Evolutionary conservation across 2,888 invertebrate genomes (phyloP).

Genomic region (Drosophila algonquin): DNA sequence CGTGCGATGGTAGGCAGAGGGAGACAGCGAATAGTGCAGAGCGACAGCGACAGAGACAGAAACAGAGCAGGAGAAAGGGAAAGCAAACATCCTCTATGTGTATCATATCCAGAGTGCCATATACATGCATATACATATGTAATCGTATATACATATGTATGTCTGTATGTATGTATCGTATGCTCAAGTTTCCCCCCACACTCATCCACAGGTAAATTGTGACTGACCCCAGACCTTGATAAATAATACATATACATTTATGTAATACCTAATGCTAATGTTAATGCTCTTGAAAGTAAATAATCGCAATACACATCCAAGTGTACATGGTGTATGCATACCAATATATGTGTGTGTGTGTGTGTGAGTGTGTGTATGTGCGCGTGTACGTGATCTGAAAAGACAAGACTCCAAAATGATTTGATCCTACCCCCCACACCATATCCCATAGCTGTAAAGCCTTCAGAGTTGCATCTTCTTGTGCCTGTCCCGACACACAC

Average conservation of each 20-base stretch:
- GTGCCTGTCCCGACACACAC: constrained; percentile 20
- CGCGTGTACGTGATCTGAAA: not conserved
- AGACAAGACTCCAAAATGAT: not conserved
- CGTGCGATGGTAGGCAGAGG: not conserved
- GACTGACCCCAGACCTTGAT: constrained; percentile 16
- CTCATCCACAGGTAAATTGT: constrained; percentile 39
- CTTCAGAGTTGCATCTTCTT: constrained; percentile 6
- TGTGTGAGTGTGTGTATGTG: not conserved
- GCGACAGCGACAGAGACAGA: constrained; percentile 13
- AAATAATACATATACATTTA: not conserved
- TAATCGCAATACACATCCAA: not conserved
- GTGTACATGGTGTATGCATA: not conserved
- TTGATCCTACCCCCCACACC: not conserved
- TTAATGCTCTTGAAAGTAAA: too few species aligned
- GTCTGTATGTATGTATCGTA: constrained; percentile 11
- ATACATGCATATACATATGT: constrained; percentile 13
- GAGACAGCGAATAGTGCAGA: constrained; percentile 16
- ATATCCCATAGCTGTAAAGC: not conserved
- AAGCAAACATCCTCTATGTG: not conserved
- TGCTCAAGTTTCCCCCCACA: constrained; percentile 37
- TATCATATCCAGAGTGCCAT: constrained; percentile 16
- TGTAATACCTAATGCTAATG: not conserved
- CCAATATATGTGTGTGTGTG: not conserved
- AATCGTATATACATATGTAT: not conserved
- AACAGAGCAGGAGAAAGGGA: not conserved